Evolutionary conservation across 2,797 vertebrate genomes (phyloP).

Genomic region (Hafferia zeledoni): DNA sequence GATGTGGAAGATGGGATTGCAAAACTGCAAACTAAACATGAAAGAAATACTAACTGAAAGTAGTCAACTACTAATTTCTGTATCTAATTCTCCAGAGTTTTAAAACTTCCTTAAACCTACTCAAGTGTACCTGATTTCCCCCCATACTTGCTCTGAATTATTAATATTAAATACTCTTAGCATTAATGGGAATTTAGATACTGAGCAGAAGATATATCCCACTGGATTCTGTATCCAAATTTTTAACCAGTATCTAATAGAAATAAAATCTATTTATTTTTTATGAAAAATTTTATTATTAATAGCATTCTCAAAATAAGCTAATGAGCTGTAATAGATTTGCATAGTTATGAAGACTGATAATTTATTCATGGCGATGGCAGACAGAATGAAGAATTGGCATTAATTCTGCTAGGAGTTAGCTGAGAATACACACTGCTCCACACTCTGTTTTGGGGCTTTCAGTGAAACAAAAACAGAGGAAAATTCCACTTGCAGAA

Average conservation of each 20-base stretch:
- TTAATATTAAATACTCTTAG: not conserved
- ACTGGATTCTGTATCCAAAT: not conserved
- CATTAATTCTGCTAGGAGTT: constrained; percentile 21
- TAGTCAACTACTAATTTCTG: not conserved
- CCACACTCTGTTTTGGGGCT: not conserved
- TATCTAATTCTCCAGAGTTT: not conserved
- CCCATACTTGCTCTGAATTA: not conserved
- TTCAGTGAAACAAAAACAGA: not conserved
- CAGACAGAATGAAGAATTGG: constrained; percentile 2
- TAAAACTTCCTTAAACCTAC: not conserved
- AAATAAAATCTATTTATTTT: constrained; percentile 65
- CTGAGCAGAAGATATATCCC: not conserved
- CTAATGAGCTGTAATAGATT: constrained; percentile 59
- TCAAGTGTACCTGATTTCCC: not conserved
- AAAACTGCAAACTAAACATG: not conserved
- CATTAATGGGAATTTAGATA: not conserved
- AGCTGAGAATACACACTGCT: not conserved
- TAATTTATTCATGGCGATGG: constrained; percentile 55
- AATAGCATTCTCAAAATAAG: constrained; percentile 54
- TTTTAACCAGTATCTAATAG: constrained; percentile 10
- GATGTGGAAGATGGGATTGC: not conserved
- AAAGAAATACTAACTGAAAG: not conserved
- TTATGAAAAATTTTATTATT: constrained; percentile 56
- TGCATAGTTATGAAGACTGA: constrained; percentile 42
- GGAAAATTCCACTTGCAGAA: not conserved